These are phyloP conservation scores for Drosophila borealis DNA, from an alignment of 2,888 invertebrate genomes.

Conservation along the genomic window DNA sequence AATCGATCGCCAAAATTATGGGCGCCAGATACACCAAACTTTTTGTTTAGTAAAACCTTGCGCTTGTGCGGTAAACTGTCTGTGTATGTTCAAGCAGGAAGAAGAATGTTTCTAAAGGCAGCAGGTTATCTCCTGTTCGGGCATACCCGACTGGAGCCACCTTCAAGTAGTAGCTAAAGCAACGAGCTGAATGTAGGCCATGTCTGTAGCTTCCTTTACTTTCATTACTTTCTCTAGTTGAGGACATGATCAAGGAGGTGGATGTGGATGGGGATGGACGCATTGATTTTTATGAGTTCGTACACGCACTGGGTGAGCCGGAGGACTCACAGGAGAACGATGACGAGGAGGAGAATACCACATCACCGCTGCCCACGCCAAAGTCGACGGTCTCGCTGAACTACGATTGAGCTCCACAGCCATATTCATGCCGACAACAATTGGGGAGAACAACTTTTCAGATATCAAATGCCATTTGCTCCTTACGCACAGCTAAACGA, in stretches of 20 bases:
- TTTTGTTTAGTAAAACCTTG: no score
- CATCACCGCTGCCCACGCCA: slow-evolving; percentile 84
- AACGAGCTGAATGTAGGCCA: background rate
- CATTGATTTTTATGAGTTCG: slow-evolving; percentile 96
- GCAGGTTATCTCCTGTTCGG: no score
- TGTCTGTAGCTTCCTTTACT: background rate
- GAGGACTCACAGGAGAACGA: slow-evolving; percentile 92
- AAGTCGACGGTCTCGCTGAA: slow-evolving; percentile 79
- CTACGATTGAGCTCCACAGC: slow-evolving; percentile 66
- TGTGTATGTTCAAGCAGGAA: no score
- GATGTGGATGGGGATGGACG: slow-evolving; percentile 97
- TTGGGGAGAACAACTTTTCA: background rate
- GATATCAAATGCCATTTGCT: slow-evolving; percentile 28
- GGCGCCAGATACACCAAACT: no score
- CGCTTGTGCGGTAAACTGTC: no score
- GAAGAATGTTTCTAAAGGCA: no score
- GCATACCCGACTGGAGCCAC: no score
- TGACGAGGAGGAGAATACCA: slow-evolving; percentile 87
- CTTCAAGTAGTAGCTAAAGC: no score
- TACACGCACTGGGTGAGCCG: slow-evolving; percentile 93
- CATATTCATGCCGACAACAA: background rate
- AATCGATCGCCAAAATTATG: no score
- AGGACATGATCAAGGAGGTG: slow-evolving; percentile 98
- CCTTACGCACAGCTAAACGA: slow-evolving; percentile 57
- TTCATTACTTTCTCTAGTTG: slow-evolving; percentile 87